Conservation (phyloP, 2,113 vertebrate genomes). For the Sisor rabdophorus region DNA sequence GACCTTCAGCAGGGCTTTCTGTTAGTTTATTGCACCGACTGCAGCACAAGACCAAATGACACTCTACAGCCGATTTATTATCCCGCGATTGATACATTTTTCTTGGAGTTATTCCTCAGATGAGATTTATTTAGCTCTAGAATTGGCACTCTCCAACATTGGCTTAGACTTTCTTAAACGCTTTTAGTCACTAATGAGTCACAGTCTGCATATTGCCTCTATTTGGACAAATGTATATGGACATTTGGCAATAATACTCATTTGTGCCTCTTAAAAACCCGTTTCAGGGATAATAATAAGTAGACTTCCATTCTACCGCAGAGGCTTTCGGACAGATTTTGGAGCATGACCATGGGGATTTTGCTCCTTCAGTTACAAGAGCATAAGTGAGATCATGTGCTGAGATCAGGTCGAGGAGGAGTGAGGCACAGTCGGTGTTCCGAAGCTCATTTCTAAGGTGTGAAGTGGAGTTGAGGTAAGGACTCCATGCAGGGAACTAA, state of each 20-base stretch:
- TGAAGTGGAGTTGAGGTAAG: not conserved
- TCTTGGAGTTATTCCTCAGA: not conserved
- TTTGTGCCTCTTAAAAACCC: not conserved
- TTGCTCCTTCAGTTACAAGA: not conserved
- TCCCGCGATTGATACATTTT: not conserved
- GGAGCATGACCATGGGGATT: not conserved
- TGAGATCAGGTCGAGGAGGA: not conserved
- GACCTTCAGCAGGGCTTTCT: slow-evolving; percentile 19
- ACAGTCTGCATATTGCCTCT: not conserved
- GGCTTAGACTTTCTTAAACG: not conserved
- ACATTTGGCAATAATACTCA: not conserved
- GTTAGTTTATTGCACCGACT: slow-evolving; percentile 7
- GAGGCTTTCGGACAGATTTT: not conserved
- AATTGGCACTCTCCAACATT: not conserved
- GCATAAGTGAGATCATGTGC: not conserved
- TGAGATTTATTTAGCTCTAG: not conserved
- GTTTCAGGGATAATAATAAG: not conserved
- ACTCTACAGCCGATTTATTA: slow-evolving; percentile 1
- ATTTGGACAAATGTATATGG: not conserved
- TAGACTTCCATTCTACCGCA: not conserved
- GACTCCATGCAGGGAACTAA: not conserved
- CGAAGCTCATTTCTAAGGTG: not conserved
- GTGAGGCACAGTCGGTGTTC: not conserved
- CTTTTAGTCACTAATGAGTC: not conserved
- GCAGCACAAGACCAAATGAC: slow-evolving; percentile 1